A percentile compares a stretch with the other conserved stretches of the same genome.
These are phyloP conservation scores for Chelonoidis abingdonii DNA, from an alignment of 2,113 vertebrate genomes.

Conservation along the genomic window DNA sequence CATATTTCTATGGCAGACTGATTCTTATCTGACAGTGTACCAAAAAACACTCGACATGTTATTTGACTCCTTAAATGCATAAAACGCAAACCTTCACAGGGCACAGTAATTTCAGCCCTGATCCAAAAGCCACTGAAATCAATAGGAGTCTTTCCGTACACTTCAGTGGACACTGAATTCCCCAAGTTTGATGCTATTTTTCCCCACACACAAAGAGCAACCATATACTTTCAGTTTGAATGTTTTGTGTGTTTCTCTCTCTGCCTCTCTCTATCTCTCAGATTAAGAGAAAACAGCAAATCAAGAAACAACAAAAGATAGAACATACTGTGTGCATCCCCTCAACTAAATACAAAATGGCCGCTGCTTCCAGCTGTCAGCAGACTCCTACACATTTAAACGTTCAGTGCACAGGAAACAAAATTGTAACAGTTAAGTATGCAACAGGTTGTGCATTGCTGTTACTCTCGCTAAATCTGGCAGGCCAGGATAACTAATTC, in stretches of 20 bases:
- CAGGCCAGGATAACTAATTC: background rate
- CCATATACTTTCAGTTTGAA: background rate
- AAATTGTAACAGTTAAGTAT: conserved; percentile 1
- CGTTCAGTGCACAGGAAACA: conserved; percentile 40
- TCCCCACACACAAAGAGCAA: background rate
- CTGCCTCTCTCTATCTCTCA: background rate
- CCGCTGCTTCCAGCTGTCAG: conserved; percentile 11
- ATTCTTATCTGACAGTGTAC: background rate
- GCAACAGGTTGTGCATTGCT: background rate
- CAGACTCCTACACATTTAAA: conserved; percentile 6
- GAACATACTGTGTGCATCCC: background rate
- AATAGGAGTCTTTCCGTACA: background rate
- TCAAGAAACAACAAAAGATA: background rate
- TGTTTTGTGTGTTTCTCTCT: background rate
- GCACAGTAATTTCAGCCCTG: background rate
- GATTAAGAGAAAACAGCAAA: background rate
- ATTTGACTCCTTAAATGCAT: background rate
- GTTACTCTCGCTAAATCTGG: background rate
- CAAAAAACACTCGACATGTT: background rate
- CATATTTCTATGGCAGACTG: background rate
- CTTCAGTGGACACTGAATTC: background rate
- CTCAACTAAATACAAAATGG: background rate
- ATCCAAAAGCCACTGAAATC: background rate
- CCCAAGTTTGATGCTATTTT: background rate
- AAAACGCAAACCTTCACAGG: background rate